Base-by-base conservation (phyloP, 2,113 vertebrate species). In the Anoplopoma fimbria region DNA sequence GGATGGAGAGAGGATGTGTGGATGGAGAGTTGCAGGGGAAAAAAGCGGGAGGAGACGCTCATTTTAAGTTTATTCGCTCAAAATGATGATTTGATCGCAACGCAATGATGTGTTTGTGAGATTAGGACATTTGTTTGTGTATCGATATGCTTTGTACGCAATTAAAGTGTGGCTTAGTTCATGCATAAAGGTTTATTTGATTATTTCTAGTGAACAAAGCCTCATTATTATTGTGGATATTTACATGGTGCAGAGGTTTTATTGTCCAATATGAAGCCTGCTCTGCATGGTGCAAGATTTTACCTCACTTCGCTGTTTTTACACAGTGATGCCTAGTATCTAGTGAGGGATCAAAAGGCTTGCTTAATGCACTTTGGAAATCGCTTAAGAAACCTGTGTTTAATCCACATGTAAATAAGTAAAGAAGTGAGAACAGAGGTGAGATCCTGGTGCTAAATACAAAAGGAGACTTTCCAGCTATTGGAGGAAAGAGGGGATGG, bases 1-100 rank as follows among this genome's bases (percentile, higher is more conserved):
- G 81, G 90, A 87, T 84, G 87, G 83, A 83, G 76, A 72, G 83
- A 87, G 75, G 79, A 80, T 85, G 89, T 84, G 80, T 88, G 82
- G 75, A 87, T 69, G 76, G 64, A 88, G 79, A 87, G 84, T 78
- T 74, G 73, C 34, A 77, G 57, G 70, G 72, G 74, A 51, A 72
- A 68, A 83, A 79, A 84, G 49, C 23, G 2, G 63, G 71, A 78
- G 75, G 60, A 86, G 82, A 87, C 72, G 82, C 83, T 91, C 82
- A 90, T 92, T 92, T 91, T 83, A 91, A 91, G 83, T 88, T 87
- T 84, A 88, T 90, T 87, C 14, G 58, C 86, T 82, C 79, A 88
- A 84, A 79, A 84, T 85, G 82, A 86, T 81, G 64, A 87, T 89
- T 87, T 87, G 77, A 88, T 87, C 53, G 71, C 70, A 80, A 86